Conservation (phyloP, 2,888 invertebrate genomes). For the Muschampia plurimacula region DNA sequence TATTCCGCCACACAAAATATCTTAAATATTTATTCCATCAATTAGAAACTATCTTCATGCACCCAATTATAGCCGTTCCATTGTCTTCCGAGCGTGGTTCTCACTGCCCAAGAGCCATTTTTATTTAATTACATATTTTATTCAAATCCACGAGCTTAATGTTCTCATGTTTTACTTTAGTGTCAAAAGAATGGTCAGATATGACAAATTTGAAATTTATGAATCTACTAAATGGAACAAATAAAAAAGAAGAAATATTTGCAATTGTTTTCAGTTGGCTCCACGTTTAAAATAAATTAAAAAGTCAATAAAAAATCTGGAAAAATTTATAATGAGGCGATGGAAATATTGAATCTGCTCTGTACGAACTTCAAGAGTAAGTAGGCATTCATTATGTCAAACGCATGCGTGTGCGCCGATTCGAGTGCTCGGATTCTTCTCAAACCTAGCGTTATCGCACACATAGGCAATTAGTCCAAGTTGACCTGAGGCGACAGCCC, state of each 20-base stretch:
- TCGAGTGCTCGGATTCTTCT: constrained; percentile 78
- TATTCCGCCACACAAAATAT: constrained; percentile 15
- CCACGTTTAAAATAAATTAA: constrained; percentile 12
- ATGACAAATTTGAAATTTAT: constrained; percentile 57
- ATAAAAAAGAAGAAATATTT: constrained; percentile 19
- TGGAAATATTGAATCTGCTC: constrained; percentile 10
- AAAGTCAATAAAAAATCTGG: constrained; percentile 8
- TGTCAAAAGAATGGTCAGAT: constrained; percentile 66
- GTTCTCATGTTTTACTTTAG: constrained; percentile 78
- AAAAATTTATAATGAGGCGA: constrained; percentile 14
- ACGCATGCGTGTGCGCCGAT: constrained; percentile 61
- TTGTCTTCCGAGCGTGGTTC: constrained; percentile 68
- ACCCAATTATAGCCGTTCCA: constrained; percentile 61
- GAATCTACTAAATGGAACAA: constrained; percentile 43
- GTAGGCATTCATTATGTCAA: constrained; percentile 39
- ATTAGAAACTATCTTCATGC: constrained; percentile 69
- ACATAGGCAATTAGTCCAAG: constrained; percentile 85
- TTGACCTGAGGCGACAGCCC: constrained; percentile 82
- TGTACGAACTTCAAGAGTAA: constrained; percentile 20
- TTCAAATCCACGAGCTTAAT: constrained; percentile 63
- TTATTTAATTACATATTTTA: constrained; percentile 76
- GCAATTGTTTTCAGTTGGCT: constrained; percentile 18
- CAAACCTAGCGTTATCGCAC: constrained; percentile 81
- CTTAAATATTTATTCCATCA: constrained; percentile 40
- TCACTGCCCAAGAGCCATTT: constrained; percentile 75